Conservation (phyloP, 1,140 invertebrate species). For the Leguminivora glycinivorella region DNA sequence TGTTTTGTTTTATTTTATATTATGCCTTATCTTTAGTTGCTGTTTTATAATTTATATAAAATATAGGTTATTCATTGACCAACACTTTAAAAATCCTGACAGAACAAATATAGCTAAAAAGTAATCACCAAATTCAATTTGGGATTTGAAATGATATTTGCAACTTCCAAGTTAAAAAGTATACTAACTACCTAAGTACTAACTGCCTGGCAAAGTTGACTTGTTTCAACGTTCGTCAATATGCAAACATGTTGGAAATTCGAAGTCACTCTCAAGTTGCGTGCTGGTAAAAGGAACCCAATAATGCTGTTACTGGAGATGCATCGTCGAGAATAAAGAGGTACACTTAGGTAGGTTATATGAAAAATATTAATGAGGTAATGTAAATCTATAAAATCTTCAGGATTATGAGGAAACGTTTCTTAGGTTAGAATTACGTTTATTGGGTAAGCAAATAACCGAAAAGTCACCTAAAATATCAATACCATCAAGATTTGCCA, state of each 20-base stretch:
- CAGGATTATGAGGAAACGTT: too few relatives aligned
- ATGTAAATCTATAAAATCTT: too few relatives aligned
- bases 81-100: neutral
- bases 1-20: slow-evolving; percentile 61
- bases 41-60: slow-evolving; percentile 26
- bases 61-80: neutral
- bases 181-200: slow-evolving; percentile 29
- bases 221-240: slow-evolving; percentile 30
- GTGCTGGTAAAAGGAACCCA: slow-evolving; percentile 24
- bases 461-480: too few relatives aligned
- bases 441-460: too few relatives aligned
- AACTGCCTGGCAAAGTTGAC: neutral
- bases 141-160: neutral
- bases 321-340: neutral
- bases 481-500: too few relatives aligned
- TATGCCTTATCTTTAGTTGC: slow-evolving; percentile 32
- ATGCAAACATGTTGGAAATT: slow-evolving; percentile 44
- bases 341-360: neutral
- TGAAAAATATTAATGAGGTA: neutral
- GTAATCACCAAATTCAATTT: neutral
- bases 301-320: slow-evolving; percentile 18
- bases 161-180: neutral
- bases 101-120: neutral
- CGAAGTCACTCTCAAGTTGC: slow-evolving; percentile 41
- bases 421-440: too few relatives aligned